Evolutionary conservation across 2,113 vertebrate species (phyloP), one percentile per base, ranked within the genome.

Genomic region (Oncorhynchus keta): DNA sequence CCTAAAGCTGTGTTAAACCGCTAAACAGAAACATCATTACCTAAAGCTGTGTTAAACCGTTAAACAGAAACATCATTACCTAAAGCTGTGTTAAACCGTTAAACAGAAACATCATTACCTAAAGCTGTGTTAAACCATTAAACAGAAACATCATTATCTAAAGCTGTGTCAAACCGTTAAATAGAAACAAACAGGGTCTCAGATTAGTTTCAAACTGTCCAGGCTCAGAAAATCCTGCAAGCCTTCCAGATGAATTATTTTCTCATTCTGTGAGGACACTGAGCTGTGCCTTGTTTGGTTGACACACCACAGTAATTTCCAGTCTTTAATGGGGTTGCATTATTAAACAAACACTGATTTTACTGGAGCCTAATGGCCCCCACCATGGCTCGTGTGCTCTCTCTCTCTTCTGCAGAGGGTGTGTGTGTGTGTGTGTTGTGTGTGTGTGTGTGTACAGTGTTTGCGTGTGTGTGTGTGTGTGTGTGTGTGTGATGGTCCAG

Each of bases 331-430:
- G 73, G 48, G 22, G 32, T 28, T 18, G 14, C 3, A 18, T 74
- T 49, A 28, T 67, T 74, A 74, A 51, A 65, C 65, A 67, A 74
- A 65, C 73, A 64, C 62, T 55, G 22, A 74, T 45, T 74, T 74
- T 67, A 67, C 62, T 51, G 49, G 61, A 67, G 62, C 62, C 45
- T 75, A 75, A 75, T 67, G 67, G 49, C 22, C 39, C 62, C 45
- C 73, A 75, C 26, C 39, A 51, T 16, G 26, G 70, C 9, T 68
- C 8, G 16, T 14, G 45, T 48, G n/a, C 32, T 35, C 14, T 45
- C 61, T 45, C 61, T 65, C 61, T 65, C 65, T 30, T 28, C 65
- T 30, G 32, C 67, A 35, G 30, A 32, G 12, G 14, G 18, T 32
- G 68, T 45, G 75, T 70, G 68, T 22, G 71, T 12, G 55, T 12